Base-by-base conservation (phyloP, 2,113 vertebrate genomes). In the Myocastor coypus region DNA sequence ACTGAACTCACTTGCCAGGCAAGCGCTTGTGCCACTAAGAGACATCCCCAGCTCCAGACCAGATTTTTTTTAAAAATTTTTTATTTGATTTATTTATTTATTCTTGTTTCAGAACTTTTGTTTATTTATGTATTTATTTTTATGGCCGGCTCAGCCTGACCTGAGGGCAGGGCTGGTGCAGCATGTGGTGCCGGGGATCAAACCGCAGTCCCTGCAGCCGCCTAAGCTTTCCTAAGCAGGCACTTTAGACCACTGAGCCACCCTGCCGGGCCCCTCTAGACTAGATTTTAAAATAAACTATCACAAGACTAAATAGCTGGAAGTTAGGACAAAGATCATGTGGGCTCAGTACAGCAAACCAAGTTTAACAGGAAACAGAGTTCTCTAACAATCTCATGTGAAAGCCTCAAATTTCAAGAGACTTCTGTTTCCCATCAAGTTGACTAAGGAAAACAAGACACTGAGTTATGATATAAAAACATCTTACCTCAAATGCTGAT, bases 371-470 rank as follows among this genome's bases (percentile, higher is more conserved):
- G 69, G 83, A 96, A 95, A 92, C 46, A 28, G 63, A 84, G 19
- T 89, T 88, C 75, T 95, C 75, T 69, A 91, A 91, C 71, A 96
- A 85, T 89, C 80, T 96, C 68, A 82, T 52, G 78, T 37, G 94
- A 28, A 92, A 96, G 83, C 68, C 50, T 91, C 55, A 86, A 92
- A 96, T 40, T 86, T 90, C 92, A 84, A 82, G 2, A 50, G 28
- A 61, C 3, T 28, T 57, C 17, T 30, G 20, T n/a, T 69, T 10
- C 52, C 30, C 83, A 78, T 77, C 83, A 89, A 92, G 63, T 75
- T 94, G 68, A 95, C 52, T 89, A 94, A 91, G 63, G 68, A 91
- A 92, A 97, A 83, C 61, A 80, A 92, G 52, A 89, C 75, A 87
- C 14, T 77, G 40, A 84, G 34, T 85, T 55, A 94, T 73, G 57